phyloP scores from a whole-genome alignment of 2,797 vertebrate genomes.

The Otolemur crassicaudatus region DNA sequence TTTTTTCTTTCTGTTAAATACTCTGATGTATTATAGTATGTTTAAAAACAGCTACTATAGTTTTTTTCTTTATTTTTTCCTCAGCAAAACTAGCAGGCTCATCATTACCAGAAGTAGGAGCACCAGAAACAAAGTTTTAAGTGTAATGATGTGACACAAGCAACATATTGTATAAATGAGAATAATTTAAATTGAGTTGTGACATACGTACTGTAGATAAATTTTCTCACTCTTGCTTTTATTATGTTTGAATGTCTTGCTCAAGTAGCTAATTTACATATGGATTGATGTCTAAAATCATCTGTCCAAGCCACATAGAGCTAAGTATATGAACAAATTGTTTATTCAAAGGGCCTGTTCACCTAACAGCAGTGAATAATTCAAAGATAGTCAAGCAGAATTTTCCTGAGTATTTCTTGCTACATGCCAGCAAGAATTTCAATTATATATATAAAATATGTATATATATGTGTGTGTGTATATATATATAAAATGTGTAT shows the following conservation, averaged over 20 bases:
- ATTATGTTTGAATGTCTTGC: neutral
- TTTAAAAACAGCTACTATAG: neutral
- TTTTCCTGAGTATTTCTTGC: neutral
- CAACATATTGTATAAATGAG: neutral
- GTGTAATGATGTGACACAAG: neutral
- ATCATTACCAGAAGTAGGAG: neutral
- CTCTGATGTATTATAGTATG: neutral
- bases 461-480: too few species aligned
- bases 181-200: neutral
- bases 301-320: neutral
- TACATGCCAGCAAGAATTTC: neutral
- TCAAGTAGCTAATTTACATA: neutral
- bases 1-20: neutral
- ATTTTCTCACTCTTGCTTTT: neutral
- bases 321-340: neutral
- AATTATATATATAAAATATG: too few species aligned
- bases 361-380: neutral
- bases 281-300: neutral
- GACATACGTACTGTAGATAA: neutral
- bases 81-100: neutral
- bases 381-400: neutral
- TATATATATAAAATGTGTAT: too few species aligned
- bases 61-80: neutral
- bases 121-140: neutral
- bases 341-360: neutral